These are phyloP conservation scores for Harpalus rubripes DNA, from an alignment of 2,888 invertebrate species.

Conservation along the genomic window DNA sequence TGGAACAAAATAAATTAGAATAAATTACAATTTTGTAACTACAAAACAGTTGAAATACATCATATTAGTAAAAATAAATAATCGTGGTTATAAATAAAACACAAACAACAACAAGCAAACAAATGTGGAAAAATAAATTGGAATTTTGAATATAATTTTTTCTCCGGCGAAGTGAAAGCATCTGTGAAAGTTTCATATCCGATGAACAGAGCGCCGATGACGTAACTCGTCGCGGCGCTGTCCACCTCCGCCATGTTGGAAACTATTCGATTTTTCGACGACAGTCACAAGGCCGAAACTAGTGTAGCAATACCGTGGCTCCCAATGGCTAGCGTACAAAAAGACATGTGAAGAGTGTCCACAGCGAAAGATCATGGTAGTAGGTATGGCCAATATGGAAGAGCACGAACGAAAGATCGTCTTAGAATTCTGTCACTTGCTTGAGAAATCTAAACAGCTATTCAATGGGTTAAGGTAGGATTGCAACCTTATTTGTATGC, in stretches of 20 bases:
- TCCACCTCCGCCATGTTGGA: slow-evolving; percentile 73
- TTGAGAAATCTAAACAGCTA: slow-evolving; percentile 97
- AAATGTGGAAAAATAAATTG: background rate
- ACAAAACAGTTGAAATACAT: too few species aligned
- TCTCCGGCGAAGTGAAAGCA: background rate
- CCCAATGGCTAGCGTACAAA: slow-evolving; percentile 22
- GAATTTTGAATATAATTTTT: background rate
- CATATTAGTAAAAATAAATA: too few species aligned
- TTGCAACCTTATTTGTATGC: background rate
- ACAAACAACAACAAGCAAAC: background rate
- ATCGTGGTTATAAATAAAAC: background rate
- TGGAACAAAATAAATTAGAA: too few species aligned
- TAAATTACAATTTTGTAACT: too few species aligned
- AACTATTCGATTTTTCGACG: slow-evolving; percentile 76
- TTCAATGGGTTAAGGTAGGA: slow-evolving; percentile 95
- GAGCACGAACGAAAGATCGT: slow-evolving; percentile 95
- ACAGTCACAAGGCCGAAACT: slow-evolving; percentile 60
- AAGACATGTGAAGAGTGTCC: slow-evolving; percentile 48
- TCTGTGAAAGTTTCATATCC: slow-evolving; percentile 26
- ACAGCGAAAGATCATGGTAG: slow-evolving; percentile 81
- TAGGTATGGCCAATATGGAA: slow-evolving; percentile 89
- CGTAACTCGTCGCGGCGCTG: slow-evolving; percentile 73
- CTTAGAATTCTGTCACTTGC: slow-evolving; percentile 95
- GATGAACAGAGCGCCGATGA: slow-evolving; percentile 67
- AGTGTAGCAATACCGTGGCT: slow-evolving; percentile 38